Evolutionary conservation across 2,888 invertebrate genomes (phyloP), one percentile per base, ranked within the genome.

Genomic region (Buathra laborator): DNA sequence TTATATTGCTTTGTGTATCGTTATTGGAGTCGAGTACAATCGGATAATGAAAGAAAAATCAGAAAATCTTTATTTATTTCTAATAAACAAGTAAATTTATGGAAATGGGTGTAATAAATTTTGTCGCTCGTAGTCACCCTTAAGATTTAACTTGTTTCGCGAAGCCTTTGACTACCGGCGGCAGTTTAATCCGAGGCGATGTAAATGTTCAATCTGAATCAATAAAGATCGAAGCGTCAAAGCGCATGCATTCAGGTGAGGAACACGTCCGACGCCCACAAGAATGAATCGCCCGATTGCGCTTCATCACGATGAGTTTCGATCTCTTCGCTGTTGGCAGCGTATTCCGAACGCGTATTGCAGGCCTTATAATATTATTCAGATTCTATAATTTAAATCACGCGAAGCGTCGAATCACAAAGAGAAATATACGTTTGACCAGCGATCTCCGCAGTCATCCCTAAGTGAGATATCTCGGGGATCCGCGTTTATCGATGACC

Each of bases 401-500:
- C 75, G 51, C 75, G 66, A 19, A 5, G 29, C 64, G 77, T 64
- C 70, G 64, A 32, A 48, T 62, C 24, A 78, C 67, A 37, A 16
- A 37, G 19, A 76, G 19, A 71, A 59, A 46, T 46, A 71, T 59
- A 66, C 32, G 46, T 29, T 53, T n/a, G 76, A 56, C 37, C 46
- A 64, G 71, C 44, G 68, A 29, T 66, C 59, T 66, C n/a, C n/a
- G 64, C 12, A 48, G 70, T 79, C 59, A 76, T 82, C 79, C 79
- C 56, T 79, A 76, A 85, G 82, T 85, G 79, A 85, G 85, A 85
- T 85, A 85, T 85, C 85, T 83, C 79, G 76, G 44, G 32, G 75
- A 67, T 80, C 56, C 46, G 32, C 71, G 62, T 67, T 80, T 85
- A 85, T 85, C 85, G 82, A 85, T 83, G 67, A 82, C 76, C 85